Conservation (phyloP, 2,797 vertebrate genomes). For the Oreochromis grahami region DNA sequence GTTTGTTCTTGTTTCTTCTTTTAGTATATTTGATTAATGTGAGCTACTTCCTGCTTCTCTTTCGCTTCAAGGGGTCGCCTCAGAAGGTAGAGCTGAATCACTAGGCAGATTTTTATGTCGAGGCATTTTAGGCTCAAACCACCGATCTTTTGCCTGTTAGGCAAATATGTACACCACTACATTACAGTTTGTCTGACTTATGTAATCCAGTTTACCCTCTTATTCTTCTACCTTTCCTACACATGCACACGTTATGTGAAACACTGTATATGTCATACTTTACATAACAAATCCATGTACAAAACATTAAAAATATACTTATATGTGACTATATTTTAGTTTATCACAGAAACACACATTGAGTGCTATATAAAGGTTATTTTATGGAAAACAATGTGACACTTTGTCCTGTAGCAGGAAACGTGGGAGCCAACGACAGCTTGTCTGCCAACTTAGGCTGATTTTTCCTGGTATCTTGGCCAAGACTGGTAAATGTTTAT, state of each 20-base stretch:
- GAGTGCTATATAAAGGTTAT: neutral
- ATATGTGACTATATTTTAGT: neutral
- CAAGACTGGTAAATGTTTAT: neutral
- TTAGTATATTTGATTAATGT: neutral
- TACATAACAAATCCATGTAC: neutral
- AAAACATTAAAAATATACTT: neutral
- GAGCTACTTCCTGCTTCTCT: neutral
- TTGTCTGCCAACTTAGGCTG: no score
- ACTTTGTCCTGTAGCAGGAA: neutral
- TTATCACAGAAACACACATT: rapidly evolving
- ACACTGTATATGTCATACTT: neutral
- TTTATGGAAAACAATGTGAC: neutral
- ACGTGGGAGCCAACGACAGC: neutral
- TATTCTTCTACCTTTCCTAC: neutral
- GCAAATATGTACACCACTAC: neutral
- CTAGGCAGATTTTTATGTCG: rapidly evolving
- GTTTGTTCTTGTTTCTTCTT: neutral
- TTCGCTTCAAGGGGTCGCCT: rapidly evolving
- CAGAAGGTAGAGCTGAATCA: neutral
- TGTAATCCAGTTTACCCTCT: neutral
- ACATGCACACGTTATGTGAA: neutral
- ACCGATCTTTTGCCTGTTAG: rapidly evolving
- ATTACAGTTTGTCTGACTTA: neutral
- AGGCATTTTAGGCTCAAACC: neutral
- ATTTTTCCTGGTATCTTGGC: neutral